These are phyloP conservation scores for Nomada ruficornis DNA, from an alignment of 2,888 invertebrate species.

Conservation along the genomic window DNA sequence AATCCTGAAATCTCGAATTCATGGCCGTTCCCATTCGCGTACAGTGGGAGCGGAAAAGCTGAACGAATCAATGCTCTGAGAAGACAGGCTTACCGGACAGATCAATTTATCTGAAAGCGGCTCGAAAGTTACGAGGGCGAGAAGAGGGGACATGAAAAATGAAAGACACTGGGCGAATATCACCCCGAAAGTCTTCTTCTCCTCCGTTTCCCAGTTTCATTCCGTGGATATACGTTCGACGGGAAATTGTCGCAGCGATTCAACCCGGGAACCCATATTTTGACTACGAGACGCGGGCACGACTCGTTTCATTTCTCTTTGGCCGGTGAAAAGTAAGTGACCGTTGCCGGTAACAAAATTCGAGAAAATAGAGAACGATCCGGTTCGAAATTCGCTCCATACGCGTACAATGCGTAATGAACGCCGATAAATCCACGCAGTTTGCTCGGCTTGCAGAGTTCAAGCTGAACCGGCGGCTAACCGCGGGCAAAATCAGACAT, in stretches of 20 bases:
- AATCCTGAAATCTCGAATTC: neutral
- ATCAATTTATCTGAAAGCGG: slow-evolving; percentile 24
- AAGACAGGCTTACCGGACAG: slow-evolving; percentile 20
- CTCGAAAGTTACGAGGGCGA: neutral
- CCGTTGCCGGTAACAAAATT: neutral
- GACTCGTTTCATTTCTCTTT: neutral
- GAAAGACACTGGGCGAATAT: slow-evolving; percentile 17
- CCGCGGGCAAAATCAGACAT: slow-evolving; percentile 18
- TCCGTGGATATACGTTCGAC: neutral
- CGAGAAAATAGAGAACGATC: neutral
- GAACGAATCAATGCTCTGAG: slow-evolving; percentile 21
- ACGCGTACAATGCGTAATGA: too few species aligned
- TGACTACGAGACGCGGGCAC: neutral
- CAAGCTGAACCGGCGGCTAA: neutral
- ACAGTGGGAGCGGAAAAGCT: neutral
- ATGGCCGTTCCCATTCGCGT: neutral
- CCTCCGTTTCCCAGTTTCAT: neutral
- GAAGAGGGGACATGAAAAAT: slow-evolving; percentile 5
- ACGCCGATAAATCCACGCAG: slow-evolving; percentile 5
- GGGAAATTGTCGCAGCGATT: neutral
- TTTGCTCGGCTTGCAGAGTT: neutral
- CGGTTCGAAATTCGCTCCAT: neutral
- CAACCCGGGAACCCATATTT: neutral
- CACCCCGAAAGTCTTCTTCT: neutral
- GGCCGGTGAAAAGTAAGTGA: neutral